Base-by-base conservation (phyloP, 2,888 invertebrate genomes). In the Ochropleura plecta region DNA sequence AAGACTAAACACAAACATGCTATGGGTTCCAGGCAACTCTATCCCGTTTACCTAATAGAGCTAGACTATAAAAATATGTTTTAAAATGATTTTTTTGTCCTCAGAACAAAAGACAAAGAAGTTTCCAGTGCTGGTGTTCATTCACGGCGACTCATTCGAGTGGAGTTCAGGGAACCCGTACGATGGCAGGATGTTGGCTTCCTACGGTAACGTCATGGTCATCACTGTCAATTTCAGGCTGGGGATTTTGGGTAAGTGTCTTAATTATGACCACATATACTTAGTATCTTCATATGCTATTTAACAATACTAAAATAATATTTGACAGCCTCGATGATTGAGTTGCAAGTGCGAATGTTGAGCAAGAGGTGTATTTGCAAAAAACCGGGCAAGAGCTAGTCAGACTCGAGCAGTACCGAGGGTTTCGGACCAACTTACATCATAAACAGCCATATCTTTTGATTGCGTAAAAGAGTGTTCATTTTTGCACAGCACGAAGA, bases 81-180 rank as follows among this genome's bases (percentile, higher is more conserved):
- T 57, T 3, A 16, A 44, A 42, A 48, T 5, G n/a, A 10, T 4
- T 18, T 3, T 9, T 44, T 86, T 82, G 42, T 82, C 93, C 93
- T 57, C 94, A 97, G 97, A 96, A 85, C 94, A 95, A 88, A 96
- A 95, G 79, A 83, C 94, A 0, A 97, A 97, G 85, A 97, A 97
- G 89, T 97, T 97, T 92, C 98, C 99, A 0, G 98, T 99, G 0
- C 97, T 99, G 92, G 98, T 99, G 66, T 99, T 98, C 94, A 98
- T 99, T 82, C 99, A 99, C 89, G 99, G 99, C 0, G 99, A 99
- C 92, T 99, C 99, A 0, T 99, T 98, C 93, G 99, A 99, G 91
- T 99, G 99, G 98, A 99, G 99, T 92, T 98, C 99, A 48, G 99
- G 99, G 79, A 99, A 99, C 94, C 98, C 99, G 0, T 99, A 99